Conservation (phyloP, 2,113 vertebrate genomes). For the Petrocephalus microphthalmus region DNA sequence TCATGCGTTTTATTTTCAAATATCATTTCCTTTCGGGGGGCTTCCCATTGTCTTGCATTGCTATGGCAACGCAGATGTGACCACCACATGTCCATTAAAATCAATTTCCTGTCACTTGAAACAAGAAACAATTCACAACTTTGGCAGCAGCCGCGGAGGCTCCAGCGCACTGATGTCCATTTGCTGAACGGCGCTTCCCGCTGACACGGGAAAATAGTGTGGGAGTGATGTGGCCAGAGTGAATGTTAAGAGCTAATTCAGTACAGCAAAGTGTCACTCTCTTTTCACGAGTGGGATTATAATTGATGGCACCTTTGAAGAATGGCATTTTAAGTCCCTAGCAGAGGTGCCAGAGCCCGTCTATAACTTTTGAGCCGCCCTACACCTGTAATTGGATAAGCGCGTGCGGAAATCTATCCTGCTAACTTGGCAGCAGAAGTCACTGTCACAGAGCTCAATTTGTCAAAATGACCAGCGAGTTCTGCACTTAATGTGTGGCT, state of each 20-base stretch:
- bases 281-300: background rate
- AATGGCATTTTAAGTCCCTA: background rate
- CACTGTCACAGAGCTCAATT: background rate
- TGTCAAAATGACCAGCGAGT: background rate
- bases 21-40: background rate
- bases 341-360: background rate
- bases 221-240: background rate
- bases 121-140: constrained; percentile 3
- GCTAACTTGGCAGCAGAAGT: background rate
- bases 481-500: background rate
- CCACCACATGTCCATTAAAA: background rate
- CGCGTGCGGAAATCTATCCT: background rate
- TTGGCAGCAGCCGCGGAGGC: background rate
- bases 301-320: constrained; percentile 6
- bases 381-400: constrained; percentile 8
- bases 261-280: background rate
- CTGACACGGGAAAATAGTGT: background rate
- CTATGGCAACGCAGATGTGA: background rate
- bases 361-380: background rate
- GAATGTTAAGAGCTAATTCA: background rate
- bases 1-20: background rate
- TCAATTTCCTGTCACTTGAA: background rate
- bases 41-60: background rate
- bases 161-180: background rate
- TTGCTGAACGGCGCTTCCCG: background rate